Conservation (phyloP, 2,797 vertebrate species). For the Psittacula echo region DNA sequence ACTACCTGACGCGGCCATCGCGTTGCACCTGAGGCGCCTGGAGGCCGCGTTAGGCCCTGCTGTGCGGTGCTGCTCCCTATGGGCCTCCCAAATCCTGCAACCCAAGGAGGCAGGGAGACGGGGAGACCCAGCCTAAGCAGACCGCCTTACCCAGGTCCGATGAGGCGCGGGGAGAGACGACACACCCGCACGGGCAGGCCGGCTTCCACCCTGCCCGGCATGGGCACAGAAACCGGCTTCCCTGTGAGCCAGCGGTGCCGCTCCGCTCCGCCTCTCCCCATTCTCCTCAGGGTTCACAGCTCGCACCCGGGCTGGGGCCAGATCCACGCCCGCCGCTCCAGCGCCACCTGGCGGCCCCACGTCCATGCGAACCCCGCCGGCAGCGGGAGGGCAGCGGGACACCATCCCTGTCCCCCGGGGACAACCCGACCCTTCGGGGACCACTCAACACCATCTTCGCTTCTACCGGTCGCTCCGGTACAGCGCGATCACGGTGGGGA, state of each 20-base stretch:
- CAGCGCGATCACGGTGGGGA: not conserved
- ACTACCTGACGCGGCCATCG: rapidly evolving
- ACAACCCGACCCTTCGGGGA: not conserved
- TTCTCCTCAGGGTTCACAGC: not conserved
- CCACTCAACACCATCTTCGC: not conserved
- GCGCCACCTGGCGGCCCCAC: not conserved
- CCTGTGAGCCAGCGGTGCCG: not conserved
- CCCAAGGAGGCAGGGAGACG: not conserved
- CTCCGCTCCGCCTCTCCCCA: not conserved
- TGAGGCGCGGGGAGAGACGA: not conserved
- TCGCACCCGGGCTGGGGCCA: not conserved
- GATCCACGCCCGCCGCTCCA: not conserved
- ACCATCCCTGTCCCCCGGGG: rapidly evolving
- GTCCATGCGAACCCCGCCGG: not conserved
- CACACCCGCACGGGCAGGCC: rapidly evolving
- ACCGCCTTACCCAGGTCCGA: not conserved
- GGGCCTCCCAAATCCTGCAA: not conserved
- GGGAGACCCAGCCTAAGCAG: not conserved
- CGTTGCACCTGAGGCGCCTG: too few species aligned
- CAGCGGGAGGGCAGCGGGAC: not conserved
- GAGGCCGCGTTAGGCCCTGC: too few species aligned
- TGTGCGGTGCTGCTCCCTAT: rapidly evolving
- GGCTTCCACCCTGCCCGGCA: not conserved
- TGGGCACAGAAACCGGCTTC: too few species aligned
- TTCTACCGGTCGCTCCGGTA: not conserved